phyloP scores from a whole-genome alignment of 2,113 vertebrate species.

The Platichthys stellatus region DNA sequence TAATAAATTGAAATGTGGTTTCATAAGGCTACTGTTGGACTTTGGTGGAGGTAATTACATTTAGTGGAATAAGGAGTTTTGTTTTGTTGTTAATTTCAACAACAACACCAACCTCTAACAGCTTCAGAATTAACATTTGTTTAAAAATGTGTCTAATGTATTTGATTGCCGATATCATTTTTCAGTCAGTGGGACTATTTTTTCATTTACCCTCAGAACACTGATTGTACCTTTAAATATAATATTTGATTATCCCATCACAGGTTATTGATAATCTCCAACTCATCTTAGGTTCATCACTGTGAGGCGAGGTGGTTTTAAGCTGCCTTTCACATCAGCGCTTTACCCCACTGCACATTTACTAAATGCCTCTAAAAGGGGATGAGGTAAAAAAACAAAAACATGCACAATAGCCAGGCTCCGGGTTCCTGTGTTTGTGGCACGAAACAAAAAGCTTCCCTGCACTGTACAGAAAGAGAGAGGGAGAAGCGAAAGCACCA shows the following conservation, averaged over 20 bases:
- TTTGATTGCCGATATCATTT: too few relatives aligned
- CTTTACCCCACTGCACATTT: slow-evolving; percentile 11
- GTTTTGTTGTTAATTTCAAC: neutral
- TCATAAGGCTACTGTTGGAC: too few relatives aligned
- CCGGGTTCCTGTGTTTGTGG: slow-evolving; percentile 41
- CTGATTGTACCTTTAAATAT: neutral
- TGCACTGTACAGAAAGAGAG: slow-evolving; percentile 30
- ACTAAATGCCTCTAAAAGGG: slow-evolving; percentile 16
- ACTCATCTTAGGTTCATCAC: slow-evolving; percentile 5
- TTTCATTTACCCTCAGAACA: neutral
- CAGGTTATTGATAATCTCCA: neutral
- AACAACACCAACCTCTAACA: neutral
- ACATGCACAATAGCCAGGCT: slow-evolving; percentile 31
- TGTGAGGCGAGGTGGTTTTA: neutral
- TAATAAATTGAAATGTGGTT: too few relatives aligned
- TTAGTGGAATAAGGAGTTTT: neutral
- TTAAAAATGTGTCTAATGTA: too few relatives aligned
- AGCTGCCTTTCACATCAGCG: slow-evolving; percentile 14
- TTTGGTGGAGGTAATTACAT: too few relatives aligned
- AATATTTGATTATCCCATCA: neutral
- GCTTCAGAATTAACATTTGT: neutral
- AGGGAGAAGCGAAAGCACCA: slow-evolving; percentile 61
- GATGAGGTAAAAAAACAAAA: slow-evolving; percentile 19
- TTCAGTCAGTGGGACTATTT: neutral
- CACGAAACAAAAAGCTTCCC: slow-evolving; percentile 59